Evolutionary conservation across 2,113 vertebrate genomes (phyloP).

Genomic region (Aramus guarauna): DNA sequence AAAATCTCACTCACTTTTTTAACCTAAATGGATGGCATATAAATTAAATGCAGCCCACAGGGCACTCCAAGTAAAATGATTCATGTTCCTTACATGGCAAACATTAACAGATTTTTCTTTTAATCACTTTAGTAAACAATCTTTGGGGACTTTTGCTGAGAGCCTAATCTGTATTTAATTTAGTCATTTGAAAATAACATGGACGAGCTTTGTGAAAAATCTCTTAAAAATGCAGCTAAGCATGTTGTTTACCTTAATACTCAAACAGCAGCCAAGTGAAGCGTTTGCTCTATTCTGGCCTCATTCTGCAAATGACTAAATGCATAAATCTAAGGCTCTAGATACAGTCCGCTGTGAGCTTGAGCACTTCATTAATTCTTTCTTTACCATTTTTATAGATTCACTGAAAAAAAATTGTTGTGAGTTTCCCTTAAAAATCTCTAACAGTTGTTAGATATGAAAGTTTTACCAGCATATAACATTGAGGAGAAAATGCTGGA

Average conservation of each 20-base stretch:
- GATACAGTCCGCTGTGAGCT: not conserved
- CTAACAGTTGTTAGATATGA: not conserved
- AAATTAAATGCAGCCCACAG: not conserved
- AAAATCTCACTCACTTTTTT: not conserved
- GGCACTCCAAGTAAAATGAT: not conserved
- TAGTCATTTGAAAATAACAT: not conserved
- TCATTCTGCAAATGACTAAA: not conserved
- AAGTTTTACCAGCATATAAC: not conserved
- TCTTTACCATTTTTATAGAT: not conserved
- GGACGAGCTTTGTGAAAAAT: not conserved
- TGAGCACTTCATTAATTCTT: not conserved
- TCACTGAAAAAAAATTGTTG: not conserved
- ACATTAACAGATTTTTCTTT: not conserved
- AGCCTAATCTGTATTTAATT: conserved; percentile 9
- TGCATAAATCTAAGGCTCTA: not conserved
- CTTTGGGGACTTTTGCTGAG: not conserved
- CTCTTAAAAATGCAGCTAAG: not conserved
- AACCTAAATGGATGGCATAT: not conserved
- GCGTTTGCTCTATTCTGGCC: not conserved
- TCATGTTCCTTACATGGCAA: not conserved
- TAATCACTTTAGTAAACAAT: not conserved
- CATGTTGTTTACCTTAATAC: not conserved
- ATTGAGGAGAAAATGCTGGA: not conserved
- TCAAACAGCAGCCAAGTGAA: not conserved
- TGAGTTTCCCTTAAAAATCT: not conserved